Conservation (phyloP, 2,113 vertebrate genomes). For the Naja naja region DNA sequence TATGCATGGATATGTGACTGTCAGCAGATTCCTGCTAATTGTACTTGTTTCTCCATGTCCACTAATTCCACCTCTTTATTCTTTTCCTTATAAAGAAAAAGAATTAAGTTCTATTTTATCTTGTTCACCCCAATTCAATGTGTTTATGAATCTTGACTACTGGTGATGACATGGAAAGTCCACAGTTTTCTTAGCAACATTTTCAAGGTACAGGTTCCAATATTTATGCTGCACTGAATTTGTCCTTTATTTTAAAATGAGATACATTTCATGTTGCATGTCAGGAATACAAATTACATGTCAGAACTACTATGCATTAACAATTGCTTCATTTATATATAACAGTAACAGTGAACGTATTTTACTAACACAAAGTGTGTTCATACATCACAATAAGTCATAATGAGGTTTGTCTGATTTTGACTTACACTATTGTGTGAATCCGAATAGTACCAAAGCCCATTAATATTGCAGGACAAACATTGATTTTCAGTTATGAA, state of each 20-base stretch:
- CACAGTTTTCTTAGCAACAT: not conserved
- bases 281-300: not conserved
- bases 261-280: not conserved
- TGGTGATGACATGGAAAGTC: not conserved
- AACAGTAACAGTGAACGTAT: not conserved
- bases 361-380: not conserved
- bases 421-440: not conserved
- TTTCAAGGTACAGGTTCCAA: not conserved
- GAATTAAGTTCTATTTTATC: constrained; percentile 16
- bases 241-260: not conserved
- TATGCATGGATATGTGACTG: constrained; percentile 13
- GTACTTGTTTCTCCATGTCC: not conserved
- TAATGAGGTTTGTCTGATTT: not conserved
- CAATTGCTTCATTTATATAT: not conserved
- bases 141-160: not conserved
- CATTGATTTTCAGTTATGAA: not conserved
- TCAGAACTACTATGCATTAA: not conserved
- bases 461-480: not conserved
- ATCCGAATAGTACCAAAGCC: not conserved
- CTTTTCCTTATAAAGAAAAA: not conserved
- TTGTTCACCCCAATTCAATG: not conserved
- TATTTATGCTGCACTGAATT: not conserved
- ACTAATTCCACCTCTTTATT: constrained; percentile 30
- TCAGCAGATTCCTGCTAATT: constrained; percentile 11
- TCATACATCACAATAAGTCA: not conserved